Evolutionary conservation across 2,888 invertebrate genomes (phyloP).

Genomic region (Ypsolopha scabrella): DNA sequence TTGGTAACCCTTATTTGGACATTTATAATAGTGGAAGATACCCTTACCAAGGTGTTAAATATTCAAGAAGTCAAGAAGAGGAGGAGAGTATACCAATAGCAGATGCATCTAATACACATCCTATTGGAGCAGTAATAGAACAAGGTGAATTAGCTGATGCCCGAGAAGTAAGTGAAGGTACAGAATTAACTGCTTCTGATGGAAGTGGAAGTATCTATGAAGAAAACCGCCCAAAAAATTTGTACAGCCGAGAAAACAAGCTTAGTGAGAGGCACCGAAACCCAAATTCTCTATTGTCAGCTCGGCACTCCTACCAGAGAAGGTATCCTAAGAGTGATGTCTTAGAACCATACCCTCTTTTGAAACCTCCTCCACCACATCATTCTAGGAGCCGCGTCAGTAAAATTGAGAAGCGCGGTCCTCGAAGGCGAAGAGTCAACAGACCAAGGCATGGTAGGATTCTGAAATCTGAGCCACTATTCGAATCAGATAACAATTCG

Average conservation of each 20-base stretch:
- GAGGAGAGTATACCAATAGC: slow-evolving; percentile 55
- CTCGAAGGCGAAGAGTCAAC: slow-evolving; percentile 36
- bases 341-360: slow-evolving; percentile 50
- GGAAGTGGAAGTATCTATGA: slow-evolving; percentile 30
- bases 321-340: slow-evolving; percentile 43
- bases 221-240: slow-evolving; percentile 33
- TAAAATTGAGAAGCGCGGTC: slow-evolving; percentile 33
- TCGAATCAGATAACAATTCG: slow-evolving; percentile 34
- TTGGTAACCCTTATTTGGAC: slow-evolving; percentile 45
- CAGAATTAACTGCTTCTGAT: slow-evolving; percentile 33
- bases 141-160: slow-evolving; percentile 40
- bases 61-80: slow-evolving; percentile 62
- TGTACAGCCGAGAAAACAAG: slow-evolving; percentile 4
- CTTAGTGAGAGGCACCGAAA: slow-evolving; percentile 32
- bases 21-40: slow-evolving; percentile 38
- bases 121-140: slow-evolving; percentile 62
- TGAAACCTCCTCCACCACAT: slow-evolving; percentile 56
- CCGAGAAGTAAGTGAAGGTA: slow-evolving; percentile 27
- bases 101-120: slow-evolving; percentile 49
- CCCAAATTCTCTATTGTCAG: slow-evolving; percentile 32
- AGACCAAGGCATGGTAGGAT: slow-evolving; percentile 40
- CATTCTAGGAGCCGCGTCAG: slow-evolving; percentile 24
- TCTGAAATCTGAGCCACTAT: slow-evolving; percentile 45
- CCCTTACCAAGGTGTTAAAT: slow-evolving; percentile 56
- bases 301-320: slow-evolving; percentile 33